Conservation (phyloP, 2,797 vertebrate genomes). For the Coranthus polyacanthus region DNA sequence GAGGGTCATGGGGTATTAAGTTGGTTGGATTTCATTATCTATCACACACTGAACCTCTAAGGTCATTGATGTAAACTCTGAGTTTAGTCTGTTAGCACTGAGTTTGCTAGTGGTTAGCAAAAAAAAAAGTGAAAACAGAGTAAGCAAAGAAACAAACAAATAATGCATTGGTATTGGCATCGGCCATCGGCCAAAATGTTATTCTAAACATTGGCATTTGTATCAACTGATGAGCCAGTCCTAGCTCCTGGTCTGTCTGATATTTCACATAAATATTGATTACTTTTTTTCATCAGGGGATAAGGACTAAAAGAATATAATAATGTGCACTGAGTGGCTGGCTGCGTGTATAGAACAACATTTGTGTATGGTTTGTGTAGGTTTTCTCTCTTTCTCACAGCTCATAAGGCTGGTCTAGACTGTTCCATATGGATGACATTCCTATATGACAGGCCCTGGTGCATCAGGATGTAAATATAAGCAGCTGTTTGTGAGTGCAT, state of each 20-base stretch:
- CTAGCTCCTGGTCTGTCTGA: conserved; percentile 19
- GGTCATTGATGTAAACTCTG: no score
- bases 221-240: no score
- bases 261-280: conserved; percentile 64
- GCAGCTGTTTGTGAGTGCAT: conserved; percentile 59
- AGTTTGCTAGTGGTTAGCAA: no score
- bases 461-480: conserved; percentile 69
- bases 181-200: no score
- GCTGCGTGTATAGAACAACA: conserved; percentile 6
- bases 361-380: neutral
- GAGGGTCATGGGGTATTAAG: no score
- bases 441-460: conserved; percentile 45
- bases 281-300: conserved; percentile 32
- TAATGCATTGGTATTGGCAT: no score
- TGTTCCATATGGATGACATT: conserved; percentile 76
- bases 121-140: no score
- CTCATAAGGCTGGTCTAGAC: conserved; percentile 54
- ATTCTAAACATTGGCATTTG: no score
- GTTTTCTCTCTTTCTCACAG: conserved; percentile 26
- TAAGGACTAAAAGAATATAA: conserved; percentile 35
- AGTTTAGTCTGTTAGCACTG: no score
- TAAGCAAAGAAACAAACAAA: no score
- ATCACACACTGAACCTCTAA: no score
- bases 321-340: conserved; percentile 15
- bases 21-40: no score